These are phyloP conservation scores for Peromyscus maniculatus DNA, from an alignment of 2,113 vertebrate species.

Conservation along the genomic window DNA sequence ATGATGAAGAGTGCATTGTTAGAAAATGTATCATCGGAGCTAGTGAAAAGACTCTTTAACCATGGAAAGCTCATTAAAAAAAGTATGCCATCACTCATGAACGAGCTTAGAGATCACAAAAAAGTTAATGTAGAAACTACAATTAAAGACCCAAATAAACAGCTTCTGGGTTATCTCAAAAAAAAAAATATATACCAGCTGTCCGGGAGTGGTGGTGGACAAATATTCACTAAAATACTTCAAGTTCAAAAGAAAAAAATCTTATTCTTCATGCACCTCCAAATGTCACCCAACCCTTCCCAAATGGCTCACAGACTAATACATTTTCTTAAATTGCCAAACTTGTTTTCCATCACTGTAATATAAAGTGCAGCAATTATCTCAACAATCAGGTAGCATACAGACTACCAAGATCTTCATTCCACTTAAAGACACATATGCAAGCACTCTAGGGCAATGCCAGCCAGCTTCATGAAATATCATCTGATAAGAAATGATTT, in stretches of 20 bases:
- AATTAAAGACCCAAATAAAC: background rate
- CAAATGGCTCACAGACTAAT: background rate
- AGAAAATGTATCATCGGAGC: background rate
- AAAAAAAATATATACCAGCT: background rate
- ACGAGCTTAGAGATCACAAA: background rate
- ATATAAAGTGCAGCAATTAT: background rate
- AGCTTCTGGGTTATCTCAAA: background rate
- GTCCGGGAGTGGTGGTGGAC: too few species aligned
- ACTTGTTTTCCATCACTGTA: background rate
- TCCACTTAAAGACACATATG: background rate
- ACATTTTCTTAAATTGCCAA: background rate
- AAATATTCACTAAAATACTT: constrained; percentile 11
- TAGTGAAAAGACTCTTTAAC: background rate
- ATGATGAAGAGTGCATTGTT: background rate
- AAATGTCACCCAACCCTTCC: background rate
- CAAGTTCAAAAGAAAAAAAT: background rate
- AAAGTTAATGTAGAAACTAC: background rate
- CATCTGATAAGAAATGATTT: background rate
- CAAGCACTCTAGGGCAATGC: accelerated
- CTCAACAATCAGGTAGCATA: background rate
- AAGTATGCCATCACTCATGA: too few species aligned
- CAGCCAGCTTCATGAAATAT: background rate
- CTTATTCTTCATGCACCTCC: background rate
- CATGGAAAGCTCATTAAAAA: background rate
- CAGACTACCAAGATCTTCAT: background rate